These are phyloP conservation scores for Leptoclinus maculatus DNA, from an alignment of 2,797 vertebrate species.

Conservation along the genomic window DNA sequence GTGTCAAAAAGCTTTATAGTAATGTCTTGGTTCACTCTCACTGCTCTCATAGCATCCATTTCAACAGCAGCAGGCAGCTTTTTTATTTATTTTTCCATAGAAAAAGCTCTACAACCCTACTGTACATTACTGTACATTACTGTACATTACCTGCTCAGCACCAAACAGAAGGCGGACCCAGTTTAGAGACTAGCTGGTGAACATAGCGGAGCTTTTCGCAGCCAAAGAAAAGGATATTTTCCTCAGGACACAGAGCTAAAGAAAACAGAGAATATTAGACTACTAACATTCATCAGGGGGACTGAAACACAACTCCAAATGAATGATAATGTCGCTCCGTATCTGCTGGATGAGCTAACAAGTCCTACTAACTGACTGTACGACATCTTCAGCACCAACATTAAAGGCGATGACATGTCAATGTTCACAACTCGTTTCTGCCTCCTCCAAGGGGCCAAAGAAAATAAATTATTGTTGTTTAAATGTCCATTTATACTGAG, in stretches of 20 bases:
- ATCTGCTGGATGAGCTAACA: background rate
- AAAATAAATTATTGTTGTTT: background rate
- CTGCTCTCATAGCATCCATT: background rate
- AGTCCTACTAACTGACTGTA: background rate
- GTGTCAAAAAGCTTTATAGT: background rate
- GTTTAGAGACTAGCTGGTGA: background rate
- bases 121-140: background rate
- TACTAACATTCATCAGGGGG: background rate
- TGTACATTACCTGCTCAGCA: background rate
- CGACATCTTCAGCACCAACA: background rate
- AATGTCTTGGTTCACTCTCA: background rate
- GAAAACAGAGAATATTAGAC: background rate
- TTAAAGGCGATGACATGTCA: background rate
- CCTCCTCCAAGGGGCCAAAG: background rate
- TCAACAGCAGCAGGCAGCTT: background rate
- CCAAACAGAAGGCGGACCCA: background rate
- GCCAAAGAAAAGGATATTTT: background rate
- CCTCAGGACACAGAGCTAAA: background rate
- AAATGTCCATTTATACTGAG: constrained; percentile 6
- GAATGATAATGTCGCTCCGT: background rate
- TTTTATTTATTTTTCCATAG: background rate
- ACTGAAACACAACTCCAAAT: background rate
- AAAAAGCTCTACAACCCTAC: background rate
- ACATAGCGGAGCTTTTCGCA: background rate
- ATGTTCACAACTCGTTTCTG: background rate